These are phyloP conservation scores for Cheirogaleus medius DNA, from an alignment of 2,113 vertebrate species.

Conservation along the genomic window DNA sequence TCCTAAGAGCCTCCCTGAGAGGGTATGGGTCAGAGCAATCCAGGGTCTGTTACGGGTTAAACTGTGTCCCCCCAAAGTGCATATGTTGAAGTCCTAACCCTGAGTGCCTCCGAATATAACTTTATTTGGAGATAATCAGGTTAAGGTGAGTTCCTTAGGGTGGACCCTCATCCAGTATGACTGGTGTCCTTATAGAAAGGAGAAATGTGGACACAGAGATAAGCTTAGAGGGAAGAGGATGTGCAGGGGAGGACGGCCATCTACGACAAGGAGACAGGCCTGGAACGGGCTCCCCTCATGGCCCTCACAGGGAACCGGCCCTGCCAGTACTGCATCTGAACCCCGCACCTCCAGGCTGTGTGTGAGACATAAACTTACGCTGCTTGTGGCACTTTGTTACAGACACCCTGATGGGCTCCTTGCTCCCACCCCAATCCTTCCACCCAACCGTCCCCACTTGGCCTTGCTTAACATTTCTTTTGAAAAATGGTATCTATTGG, in stretches of 20 bases:
- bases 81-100: not conserved
- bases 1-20: not conserved
- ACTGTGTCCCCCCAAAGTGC: not conserved
- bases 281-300: not conserved
- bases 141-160: not conserved
- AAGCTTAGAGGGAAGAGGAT: not conserved
- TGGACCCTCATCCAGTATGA: not conserved
- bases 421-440: not conserved
- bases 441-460: not conserved
- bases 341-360: not conserved
- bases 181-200: not conserved
- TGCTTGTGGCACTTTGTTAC: not conserved
- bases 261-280: not conserved
- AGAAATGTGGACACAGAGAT: not conserved
- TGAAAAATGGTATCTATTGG: not conserved
- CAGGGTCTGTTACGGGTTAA: not conserved
- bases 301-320: not conserved
- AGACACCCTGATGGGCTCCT: not conserved
- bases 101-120: not conserved
- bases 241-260: not conserved
- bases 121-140: not conserved
- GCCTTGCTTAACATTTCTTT: not conserved
- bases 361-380: not conserved
- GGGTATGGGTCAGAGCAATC: not conserved
- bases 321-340: not conserved